Evolutionary conservation across 2,113 vertebrate genomes (phyloP).

Genomic region (Xenopus laevis): DNA sequence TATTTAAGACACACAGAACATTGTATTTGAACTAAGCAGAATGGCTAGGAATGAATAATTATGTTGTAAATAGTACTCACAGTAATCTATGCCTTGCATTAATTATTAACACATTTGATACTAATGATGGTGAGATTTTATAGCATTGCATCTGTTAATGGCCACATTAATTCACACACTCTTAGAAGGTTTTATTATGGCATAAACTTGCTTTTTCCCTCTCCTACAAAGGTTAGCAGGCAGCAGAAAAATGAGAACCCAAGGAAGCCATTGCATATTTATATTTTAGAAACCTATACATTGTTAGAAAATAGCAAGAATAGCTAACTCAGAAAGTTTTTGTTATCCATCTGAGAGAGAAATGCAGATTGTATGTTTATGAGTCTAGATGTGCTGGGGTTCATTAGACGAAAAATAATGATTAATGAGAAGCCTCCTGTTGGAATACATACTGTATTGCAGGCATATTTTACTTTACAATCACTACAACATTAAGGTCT

Average conservation of each 20-base stretch:
- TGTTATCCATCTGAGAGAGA: not conserved
- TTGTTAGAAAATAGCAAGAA: not conserved
- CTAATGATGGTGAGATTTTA: not conserved
- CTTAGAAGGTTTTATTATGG: not conserved
- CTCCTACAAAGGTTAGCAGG: conserved; percentile 1
- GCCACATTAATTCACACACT: not conserved
- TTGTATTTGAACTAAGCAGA: too few relatives aligned
- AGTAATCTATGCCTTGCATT: not conserved
- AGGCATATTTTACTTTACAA: not conserved
- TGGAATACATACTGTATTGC: not conserved
- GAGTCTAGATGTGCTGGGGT: not conserved
- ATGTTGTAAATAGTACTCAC: not conserved
- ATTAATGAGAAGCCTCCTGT: conserved; percentile 2
- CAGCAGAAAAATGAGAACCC: not conserved
- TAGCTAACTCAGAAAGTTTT: not conserved
- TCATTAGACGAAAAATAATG: conserved; percentile 9
- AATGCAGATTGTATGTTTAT: conserved; percentile 18
- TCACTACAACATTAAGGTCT: not conserved
- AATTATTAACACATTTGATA: conserved; percentile 8
- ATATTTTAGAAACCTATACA: not conserved
- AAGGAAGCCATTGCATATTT: conserved; percentile 3
- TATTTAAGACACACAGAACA: too few relatives aligned
- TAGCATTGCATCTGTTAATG: not conserved
- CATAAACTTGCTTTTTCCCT: not conserved
- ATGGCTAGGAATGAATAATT: not conserved